Conservation (phyloP, 2,888 invertebrate genomes). For the Macaria liturata region DNA sequence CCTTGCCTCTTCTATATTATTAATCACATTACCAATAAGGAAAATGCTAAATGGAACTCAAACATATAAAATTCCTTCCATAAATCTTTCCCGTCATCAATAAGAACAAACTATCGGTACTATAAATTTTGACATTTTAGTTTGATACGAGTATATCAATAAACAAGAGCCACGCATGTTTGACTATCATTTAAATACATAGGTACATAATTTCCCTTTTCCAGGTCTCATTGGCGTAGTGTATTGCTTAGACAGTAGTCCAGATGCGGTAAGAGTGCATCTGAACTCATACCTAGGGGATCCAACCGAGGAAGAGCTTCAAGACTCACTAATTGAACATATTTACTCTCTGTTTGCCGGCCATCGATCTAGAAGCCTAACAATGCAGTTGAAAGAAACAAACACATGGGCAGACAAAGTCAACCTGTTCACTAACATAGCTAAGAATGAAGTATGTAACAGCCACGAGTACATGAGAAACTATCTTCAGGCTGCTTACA, state of each 20-base stretch:
- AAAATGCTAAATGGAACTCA: no score
- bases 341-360: constrained; percentile 39
- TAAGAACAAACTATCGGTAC: no score
- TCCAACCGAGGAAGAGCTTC: constrained; percentile 38
- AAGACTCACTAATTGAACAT: constrained; percentile 41
- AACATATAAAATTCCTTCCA: no score
- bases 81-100: no score
- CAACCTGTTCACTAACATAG: constrained; percentile 30
- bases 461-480: constrained; percentile 38
- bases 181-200: no score
- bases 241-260: constrained; percentile 52
- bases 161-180: no score
- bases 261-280: constrained; percentile 43
- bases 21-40: no score
- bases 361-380: constrained; percentile 29
- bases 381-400: constrained; percentile 23
- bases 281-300: constrained; percentile 43
- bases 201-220: no score
- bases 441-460: constrained; percentile 28
- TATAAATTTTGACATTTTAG: no score
- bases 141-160: no score
- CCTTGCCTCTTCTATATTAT: no score
- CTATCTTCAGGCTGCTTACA: constrained; percentile 37
- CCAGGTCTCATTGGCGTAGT: constrained; percentile 46
- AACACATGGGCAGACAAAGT: constrained; percentile 40